A percentile compares a stretch with the other conserved stretches of the same genome.
phyloP scores from a whole-genome alignment of 2,797 vertebrate genomes.

The Bothrops alternatus region DNA sequence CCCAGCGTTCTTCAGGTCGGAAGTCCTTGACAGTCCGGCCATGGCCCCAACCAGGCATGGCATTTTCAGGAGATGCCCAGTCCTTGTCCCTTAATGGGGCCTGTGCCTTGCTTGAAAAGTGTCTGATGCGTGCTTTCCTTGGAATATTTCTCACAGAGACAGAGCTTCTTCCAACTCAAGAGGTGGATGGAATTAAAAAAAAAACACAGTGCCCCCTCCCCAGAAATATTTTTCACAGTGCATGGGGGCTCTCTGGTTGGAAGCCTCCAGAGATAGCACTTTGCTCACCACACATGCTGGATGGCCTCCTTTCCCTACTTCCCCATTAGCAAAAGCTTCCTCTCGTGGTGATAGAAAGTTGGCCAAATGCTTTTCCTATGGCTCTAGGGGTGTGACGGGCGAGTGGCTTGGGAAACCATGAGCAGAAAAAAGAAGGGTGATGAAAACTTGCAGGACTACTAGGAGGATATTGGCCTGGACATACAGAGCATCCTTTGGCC shows the following conservation, averaged over 20 bases:
- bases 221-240: background rate
- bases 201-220: background rate
- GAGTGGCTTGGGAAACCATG: background rate
- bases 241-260: background rate
- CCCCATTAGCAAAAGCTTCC: background rate
- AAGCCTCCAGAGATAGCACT: background rate
- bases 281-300: background rate
- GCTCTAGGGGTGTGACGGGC: background rate
- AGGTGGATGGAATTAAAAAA: background rate
- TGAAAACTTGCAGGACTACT: background rate
- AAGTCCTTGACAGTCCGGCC: background rate
- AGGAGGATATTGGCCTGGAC: background rate
- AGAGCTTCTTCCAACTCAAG: background rate
- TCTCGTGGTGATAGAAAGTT: background rate
- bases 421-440: background rate
- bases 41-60: background rate
- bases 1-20: background rate
- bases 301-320: background rate
- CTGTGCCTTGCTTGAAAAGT: background rate
- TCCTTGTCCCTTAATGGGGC: background rate
- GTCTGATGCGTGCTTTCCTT: background rate
- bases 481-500: background rate
- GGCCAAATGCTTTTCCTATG: background rate
- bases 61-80: background rate
- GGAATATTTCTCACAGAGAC: background rate